A percentile compares a stretch with the other conserved stretches of the same genome.
phyloP scores from a whole-genome alignment of 1,140 invertebrate species.

The Goniozus legneri region DNA sequence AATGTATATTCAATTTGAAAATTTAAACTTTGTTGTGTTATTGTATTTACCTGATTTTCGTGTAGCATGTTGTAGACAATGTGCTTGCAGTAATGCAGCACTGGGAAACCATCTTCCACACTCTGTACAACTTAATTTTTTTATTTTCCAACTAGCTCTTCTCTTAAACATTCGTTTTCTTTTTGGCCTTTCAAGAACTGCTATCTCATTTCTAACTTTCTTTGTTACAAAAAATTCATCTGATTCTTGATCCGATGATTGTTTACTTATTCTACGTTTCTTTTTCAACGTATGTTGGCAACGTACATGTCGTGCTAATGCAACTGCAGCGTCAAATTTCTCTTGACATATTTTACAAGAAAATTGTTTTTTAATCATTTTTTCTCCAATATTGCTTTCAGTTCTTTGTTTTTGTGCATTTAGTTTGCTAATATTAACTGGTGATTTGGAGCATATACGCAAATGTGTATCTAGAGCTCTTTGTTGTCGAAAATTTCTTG shows the following conservation, averaged over 20 bases:
- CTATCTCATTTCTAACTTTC: conserved; percentile 2
- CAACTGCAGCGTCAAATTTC: conserved; percentile 45
- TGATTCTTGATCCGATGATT: conserved; percentile 3
- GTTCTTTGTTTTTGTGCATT: conserved; percentile 4
- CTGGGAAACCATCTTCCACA: conserved; percentile 40
- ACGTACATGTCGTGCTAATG: conserved; percentile 45
- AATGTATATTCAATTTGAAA: conserved; percentile 1
- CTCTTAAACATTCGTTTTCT: conserved; percentile 12
- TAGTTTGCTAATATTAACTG: conserved; percentile 17
- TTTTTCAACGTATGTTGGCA: conserved; percentile 36
- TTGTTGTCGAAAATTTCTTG: conserved; percentile 33
- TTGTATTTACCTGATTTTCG: conserved; percentile 35
- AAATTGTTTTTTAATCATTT: conserved; percentile 32
- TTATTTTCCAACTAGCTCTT: conserved; percentile 25
- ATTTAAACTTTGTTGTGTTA: conserved; percentile 6
- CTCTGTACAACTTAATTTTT: conserved; percentile 33
- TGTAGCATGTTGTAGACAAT: conserved; percentile 38
- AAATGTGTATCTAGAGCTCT: conserved; percentile 39
- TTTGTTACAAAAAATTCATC: not conserved
- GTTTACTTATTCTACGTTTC: conserved; percentile 25
- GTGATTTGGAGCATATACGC: conserved; percentile 38
- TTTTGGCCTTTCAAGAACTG: conserved; percentile 12
- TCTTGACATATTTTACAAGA: conserved; percentile 45
- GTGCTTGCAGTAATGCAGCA: conserved; percentile 26
- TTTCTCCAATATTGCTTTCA: conserved; percentile 14